Base-by-base conservation (phyloP, 92 coral and sea anemone species). In the Meandrina meandrites region DNA sequence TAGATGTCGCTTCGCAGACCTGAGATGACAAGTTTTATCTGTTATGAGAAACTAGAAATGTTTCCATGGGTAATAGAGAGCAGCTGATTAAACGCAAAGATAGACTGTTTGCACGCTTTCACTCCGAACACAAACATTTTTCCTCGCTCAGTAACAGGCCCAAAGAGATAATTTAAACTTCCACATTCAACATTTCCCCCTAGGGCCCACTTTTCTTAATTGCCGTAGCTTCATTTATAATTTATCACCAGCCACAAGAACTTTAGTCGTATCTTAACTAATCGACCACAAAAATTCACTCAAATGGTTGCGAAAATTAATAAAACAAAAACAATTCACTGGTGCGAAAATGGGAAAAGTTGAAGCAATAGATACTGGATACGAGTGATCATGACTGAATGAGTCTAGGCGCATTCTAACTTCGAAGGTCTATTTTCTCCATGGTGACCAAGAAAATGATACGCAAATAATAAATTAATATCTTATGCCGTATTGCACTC, bases 161-260 rank as follows among this genome's bases (percentile, higher is more conserved):
- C 35, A 40, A 75, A 53, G 62, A 57, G n/a, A 54, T 51, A 37
- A n/a, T 53, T 72, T 83, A 30, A 57, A 73, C 79, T 36, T 30
- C 50, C 60, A 48, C 42, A 69, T 32, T 32, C 30, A 17, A 14
- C 21, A 48, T 53, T 31, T 40, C 7, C 76, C 57, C 81, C 35
- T 36, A 19, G 45, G 74, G 74, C 22, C 37, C 24, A 56, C 56
- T 75, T 75, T 58, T 84, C 64, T 10, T 37, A 76, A 36, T 84
- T 57, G 75, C 81, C 66, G 75, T 62, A 40, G 47, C 36, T 36
- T 56, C 68, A 78, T 76, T 22, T 16, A 85, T 85, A 77, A 85
- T 85, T 76, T 85, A 85, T 85, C 48, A 36, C 82, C 30, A 28
- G 79, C 80, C 88, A 67, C 77, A 77, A 77, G 82, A 76, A 76